phyloP scores from a whole-genome alignment of 2,797 vertebrate genomes.

The Hyperoplus immaculatus region DNA sequence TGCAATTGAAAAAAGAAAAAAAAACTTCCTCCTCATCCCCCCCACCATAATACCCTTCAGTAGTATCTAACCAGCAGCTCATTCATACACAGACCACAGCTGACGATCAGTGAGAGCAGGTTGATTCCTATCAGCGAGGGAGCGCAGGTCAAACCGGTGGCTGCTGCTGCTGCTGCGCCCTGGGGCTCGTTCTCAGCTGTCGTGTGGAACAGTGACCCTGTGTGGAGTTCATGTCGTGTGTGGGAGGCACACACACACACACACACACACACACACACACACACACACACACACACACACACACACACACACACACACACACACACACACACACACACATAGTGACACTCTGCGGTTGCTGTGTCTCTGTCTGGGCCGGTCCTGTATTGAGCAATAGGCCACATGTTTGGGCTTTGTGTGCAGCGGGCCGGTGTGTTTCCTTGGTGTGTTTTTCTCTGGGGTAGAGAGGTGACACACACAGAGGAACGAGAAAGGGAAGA shows the following conservation, averaged over 20 bases:
- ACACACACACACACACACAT: no score
- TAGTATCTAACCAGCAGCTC: not conserved
- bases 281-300: no score
- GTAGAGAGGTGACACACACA: constrained; percentile 57
- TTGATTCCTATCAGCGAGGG: constrained; percentile 48
- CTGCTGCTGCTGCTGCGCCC: constrained; percentile 19
- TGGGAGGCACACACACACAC: constrained; percentile 54
- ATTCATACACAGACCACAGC: constrained; percentile 23
- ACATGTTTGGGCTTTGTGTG: constrained; percentile 79
- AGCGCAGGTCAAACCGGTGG: constrained; percentile 47
- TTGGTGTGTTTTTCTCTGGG: constrained; percentile 54
- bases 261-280: no score
- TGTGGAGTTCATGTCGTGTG: constrained; percentile 76
- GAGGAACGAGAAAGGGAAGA: constrained; percentile 20
- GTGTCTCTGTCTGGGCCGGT: constrained; percentile 76
- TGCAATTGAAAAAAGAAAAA: no score
- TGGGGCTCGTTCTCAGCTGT: constrained; percentile 71
- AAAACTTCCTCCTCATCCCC: no score
- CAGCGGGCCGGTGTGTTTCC: constrained; percentile 66
- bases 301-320: no score
- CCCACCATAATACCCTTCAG: not conserved
- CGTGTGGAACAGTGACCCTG: constrained; percentile 73
- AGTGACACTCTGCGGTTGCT: constrained; percentile 77
- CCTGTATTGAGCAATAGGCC: constrained; percentile 70
- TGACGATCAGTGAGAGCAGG: constrained; percentile 46